These are phyloP conservation scores for Agrypnia vestita DNA, from an alignment of 1,140 invertebrate species.

Conservation along the genomic window DNA sequence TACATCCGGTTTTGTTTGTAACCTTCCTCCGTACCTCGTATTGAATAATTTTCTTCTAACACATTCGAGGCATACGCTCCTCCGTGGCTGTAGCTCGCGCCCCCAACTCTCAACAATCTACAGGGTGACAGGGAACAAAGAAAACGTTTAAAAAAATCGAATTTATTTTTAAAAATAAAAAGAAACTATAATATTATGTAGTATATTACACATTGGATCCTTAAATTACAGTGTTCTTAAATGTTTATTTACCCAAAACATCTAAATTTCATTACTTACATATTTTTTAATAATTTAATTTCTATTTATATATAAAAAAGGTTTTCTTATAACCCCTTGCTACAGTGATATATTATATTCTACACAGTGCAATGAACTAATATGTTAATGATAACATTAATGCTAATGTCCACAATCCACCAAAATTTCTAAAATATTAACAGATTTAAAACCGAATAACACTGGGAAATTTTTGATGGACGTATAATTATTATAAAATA, in stretches of 20 bases:
- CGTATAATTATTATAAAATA: background rate
- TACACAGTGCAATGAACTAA: background rate
- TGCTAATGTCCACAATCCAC: background rate
- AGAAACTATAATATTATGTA: background rate
- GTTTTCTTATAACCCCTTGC: background rate
- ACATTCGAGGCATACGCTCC: background rate
- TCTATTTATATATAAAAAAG: conserved; percentile 14
- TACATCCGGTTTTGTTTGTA: no score
- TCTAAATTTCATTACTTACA: background rate
- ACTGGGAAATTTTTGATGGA: background rate
- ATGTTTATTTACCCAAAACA: conserved; percentile 6
- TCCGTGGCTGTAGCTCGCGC: background rate
- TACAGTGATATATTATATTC: background rate
- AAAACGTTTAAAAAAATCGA: conserved; percentile 30
- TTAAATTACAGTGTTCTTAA: background rate
- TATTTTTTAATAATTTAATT: conserved; percentile 2
- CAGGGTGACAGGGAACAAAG: conserved; percentile 14
- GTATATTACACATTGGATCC: conserved; percentile 5
- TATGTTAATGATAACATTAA: background rate
- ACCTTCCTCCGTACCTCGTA: no score
- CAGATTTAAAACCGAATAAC: background rate
- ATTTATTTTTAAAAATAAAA: conserved; percentile 19
- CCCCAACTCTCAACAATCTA: conserved; percentile 26
- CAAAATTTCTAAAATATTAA: background rate
- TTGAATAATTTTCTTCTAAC: no score